Conservation (phyloP, 2,113 vertebrate species). For the Trochalopteron elliotii region DNA sequence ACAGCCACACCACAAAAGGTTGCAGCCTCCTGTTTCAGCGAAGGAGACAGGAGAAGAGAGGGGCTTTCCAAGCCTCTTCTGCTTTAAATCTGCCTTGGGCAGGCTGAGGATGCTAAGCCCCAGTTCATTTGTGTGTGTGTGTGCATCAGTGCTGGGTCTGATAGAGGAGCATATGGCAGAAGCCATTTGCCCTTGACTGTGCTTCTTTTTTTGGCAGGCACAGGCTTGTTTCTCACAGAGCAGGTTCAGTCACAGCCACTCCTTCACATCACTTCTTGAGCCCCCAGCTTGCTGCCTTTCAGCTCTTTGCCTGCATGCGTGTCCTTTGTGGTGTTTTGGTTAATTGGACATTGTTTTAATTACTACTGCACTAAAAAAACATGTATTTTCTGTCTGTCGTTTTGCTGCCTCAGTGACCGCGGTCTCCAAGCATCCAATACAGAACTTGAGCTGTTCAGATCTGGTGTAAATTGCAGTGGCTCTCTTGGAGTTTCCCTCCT, state of each 20-base stretch:
- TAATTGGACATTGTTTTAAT: constrained; percentile 52
- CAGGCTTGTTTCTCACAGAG: neutral
- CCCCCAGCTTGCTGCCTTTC: neutral
- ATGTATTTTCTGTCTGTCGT: neutral
- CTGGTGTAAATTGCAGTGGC: neutral
- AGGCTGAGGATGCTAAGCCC: neutral
- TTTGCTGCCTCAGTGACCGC: neutral
- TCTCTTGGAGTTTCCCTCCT: neutral
- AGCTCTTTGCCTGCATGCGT: neutral
- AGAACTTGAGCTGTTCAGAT: neutral
- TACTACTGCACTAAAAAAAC: neutral
- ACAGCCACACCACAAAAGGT: neutral
- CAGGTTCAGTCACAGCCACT: rapidly evolving
- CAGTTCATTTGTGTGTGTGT: neutral
- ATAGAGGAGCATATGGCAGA: constrained; percentile 38
- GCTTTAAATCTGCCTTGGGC: constrained; percentile 17
- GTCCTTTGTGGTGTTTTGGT: constrained; percentile 22
- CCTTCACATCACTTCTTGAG: neutral
- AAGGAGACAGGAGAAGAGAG: neutral
- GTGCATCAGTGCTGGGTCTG: neutral
- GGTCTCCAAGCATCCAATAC: neutral
- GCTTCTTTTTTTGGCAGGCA: constrained; percentile 44
- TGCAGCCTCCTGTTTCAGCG: neutral
- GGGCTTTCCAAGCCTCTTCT: neutral
- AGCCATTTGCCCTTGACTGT: neutral